Base-by-base conservation (phyloP, 2,797 vertebrate genomes). In the Coregonus ussuriensis region DNA sequence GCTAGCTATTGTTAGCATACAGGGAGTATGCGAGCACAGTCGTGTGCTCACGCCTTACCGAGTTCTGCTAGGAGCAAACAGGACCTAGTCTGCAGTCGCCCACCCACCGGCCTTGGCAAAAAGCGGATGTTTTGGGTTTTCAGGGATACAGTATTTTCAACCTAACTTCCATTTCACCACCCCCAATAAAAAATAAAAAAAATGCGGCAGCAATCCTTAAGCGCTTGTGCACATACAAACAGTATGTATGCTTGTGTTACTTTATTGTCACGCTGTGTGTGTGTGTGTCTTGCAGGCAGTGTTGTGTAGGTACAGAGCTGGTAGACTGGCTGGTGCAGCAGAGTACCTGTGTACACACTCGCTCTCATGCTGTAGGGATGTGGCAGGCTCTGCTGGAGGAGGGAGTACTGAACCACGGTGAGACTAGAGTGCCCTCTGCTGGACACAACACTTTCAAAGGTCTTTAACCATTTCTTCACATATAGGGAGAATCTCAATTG, bases 271-370 rank as follows among this genome's bases (percentile, higher is more conserved):
- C 9, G 41, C 41, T 65, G 6, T 71, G 21, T 35, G 69, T 62
- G 65, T 59, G 1, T 74, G 21, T 83, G 63, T 82, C 7, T 84
- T 88, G 74, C 90, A 99, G 98, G 89, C 98, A 99, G 74, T 99
- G 98, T 89, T 99, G 98, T 82, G 97, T 99, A 4, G 98, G 98
- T 69, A 99, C 98, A 9, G 98, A 99, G 90, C 93, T 99, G 77
- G 98, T 99, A 74, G 98, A 99, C 76, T 99, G 98, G 98, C 91
- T 98, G 88, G 96, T 97, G 88, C 96, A 99, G 88, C 98, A 98
- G 93, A 98, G 97, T 72, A 94, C 97, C 0, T 99, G 97, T 77
- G 96, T 98, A 77, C 97, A 99, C 90, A 97, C 97, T 66, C 94
- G 98, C 35, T 96, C 94, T 0, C 98, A 99, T 79, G 97, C 98